phyloP scores from a whole-genome alignment of 2,113 vertebrate species.

The Castor canadensis region DNA sequence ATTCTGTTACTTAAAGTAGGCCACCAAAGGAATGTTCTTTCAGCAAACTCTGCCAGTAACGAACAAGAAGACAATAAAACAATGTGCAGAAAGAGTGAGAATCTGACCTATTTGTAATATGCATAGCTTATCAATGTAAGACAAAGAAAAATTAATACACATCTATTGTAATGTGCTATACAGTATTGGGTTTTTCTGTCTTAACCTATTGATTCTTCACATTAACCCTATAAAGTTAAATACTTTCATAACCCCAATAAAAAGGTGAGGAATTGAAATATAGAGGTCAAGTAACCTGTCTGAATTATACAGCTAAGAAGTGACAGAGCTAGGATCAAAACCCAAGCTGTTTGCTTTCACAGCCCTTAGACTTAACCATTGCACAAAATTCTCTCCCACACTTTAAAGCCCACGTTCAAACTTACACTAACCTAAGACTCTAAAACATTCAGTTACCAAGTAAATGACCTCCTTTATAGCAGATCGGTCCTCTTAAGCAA shows the following conservation, averaged over 20 bases:
- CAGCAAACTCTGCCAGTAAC: background rate
- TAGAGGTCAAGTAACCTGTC: background rate
- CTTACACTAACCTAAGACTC: background rate
- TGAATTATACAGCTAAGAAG: too few species aligned
- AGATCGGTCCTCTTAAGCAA: background rate
- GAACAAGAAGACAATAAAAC: background rate
- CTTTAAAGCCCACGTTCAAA: background rate
- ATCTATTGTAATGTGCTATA: background rate
- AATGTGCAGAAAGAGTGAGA: background rate
- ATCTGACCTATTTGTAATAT: background rate
- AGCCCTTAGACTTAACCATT: background rate
- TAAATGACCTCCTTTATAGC: background rate
- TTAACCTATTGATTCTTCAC: background rate
- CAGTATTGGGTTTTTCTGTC: background rate
- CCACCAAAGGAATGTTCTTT: background rate
- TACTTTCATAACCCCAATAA: background rate
- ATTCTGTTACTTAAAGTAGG: background rate
- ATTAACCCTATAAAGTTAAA: background rate
- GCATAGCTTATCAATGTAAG: background rate
- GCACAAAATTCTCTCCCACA: background rate
- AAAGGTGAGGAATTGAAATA: background rate
- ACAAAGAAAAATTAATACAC: background rate
- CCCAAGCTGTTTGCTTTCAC: too few species aligned
- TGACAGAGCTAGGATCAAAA: too few species aligned
- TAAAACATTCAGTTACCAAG: background rate